Base-by-base conservation (phyloP, 2,113 vertebrate genomes). In the Hippocampus mohnikei region DNA sequence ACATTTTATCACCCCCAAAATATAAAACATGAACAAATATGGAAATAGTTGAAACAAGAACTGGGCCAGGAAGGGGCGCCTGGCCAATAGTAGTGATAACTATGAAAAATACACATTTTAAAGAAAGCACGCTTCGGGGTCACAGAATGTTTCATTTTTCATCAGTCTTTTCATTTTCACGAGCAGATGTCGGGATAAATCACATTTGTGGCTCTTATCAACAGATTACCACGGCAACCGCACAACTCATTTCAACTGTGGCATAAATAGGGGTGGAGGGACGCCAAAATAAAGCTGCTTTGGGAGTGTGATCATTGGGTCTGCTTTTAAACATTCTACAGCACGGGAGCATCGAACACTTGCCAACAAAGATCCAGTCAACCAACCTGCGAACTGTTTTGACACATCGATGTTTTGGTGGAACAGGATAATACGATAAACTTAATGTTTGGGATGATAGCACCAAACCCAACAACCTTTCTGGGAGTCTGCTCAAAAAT, bases 211-310 rank as follows among this genome's bases (percentile, higher is more conserved):
- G n/a, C 66, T 69, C 66, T 81, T 73, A 80, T 82, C 78, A 44
- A 64, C 73, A 69, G 66, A 18, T 84, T 67, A 0, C 78, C 81
- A 78, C 76, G 80, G 82, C 60, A 82, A 88, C 78, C 0, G 16
- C 66, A 27, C 67, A 82, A 82, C 74, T 75, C 76, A 78, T 74
- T 75, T 82, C 74, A 65, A 37, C 27, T 68, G 67, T 5, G 65
- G 69, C 8, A 29, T 5, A 74, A 53, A 74, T 40, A 0, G 68
- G 64, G 56, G 70, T 76, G 84, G 72, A 71, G 73, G 69, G 70
- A 71, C 23, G 66, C 67, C 18, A 25, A 53, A 81, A 69, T 72
- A 77, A 85, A 84, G 72, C 59, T 37, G 75, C 75, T 80, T 81
- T 85, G 76, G 79, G 67, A 59, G 74, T 71, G n/a, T 42, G 21